These are phyloP conservation scores for Eupeodes corollae DNA, from an alignment of 1,140 invertebrate species.

Conservation along the genomic window DNA sequence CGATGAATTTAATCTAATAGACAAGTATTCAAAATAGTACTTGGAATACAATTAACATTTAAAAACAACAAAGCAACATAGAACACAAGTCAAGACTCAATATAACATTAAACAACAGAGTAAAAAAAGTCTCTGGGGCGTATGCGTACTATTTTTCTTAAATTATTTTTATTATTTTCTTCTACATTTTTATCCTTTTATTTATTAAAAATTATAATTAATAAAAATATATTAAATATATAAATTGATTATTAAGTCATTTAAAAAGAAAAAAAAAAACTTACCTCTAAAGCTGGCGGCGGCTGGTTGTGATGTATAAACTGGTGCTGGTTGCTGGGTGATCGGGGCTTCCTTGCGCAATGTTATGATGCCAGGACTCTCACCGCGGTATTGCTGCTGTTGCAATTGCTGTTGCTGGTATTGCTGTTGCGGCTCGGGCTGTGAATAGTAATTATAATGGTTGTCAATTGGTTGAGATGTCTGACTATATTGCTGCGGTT, in stretches of 20 bases:
- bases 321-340: constrained; percentile 54
- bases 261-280: not conserved
- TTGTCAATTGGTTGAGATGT: too few relatives aligned
- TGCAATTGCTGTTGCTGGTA: constrained; percentile 22
- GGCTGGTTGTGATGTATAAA: constrained; percentile 55
- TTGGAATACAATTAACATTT: too few relatives aligned
- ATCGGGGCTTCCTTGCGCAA: constrained; percentile 58
- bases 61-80: too few relatives aligned
- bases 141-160: too few relatives aligned
- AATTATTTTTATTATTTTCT: too few relatives aligned
- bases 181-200: too few relatives aligned
- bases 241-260: not conserved
- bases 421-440: constrained; percentile 23
- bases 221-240: not conserved
- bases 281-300: constrained; percentile 52
- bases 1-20: too few relatives aligned
- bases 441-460: constrained; percentile 10
- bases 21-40: too few relatives aligned
- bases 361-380: constrained; percentile 47
- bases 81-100: too few relatives aligned
- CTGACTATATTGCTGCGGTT: constrained; percentile 16
- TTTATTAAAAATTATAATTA: too few relatives aligned
- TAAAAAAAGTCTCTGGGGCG: too few relatives aligned
- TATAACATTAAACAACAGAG: too few relatives aligned
- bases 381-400: constrained; percentile 19